Percentiles rank a stretch among this genome's conserved stretches.
Conservation (phyloP, 1,140 invertebrate genomes). For the Apolygus lucorum region DNA sequence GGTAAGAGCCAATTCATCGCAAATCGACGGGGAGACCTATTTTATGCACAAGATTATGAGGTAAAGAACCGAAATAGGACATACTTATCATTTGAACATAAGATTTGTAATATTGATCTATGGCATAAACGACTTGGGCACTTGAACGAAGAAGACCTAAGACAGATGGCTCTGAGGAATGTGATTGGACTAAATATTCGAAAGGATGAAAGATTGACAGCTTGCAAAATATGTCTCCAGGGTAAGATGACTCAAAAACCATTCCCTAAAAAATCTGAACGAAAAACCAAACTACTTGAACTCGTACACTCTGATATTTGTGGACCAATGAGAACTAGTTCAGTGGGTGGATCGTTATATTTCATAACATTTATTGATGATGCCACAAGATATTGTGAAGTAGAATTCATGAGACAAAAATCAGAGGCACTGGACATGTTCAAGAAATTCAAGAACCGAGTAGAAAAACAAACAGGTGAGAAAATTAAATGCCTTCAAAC, state of each 20-base stretch:
- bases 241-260: background rate
- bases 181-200: constrained; percentile 3
- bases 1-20: background rate
- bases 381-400: background rate
- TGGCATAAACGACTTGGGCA: constrained; percentile 1
- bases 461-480: constrained; percentile 14
- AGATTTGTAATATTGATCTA: background rate
- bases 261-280: background rate
- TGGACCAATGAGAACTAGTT: background rate
- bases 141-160: background rate
- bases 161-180: background rate
- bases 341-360: background rate
- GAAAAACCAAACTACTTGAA: background rate
- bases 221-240: background rate
- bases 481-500: constrained; percentile 26
- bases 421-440: background rate
- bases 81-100: too few species aligned
- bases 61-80: background rate
- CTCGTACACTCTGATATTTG: background rate
- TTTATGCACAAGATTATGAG: background rate
- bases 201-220: constrained; percentile 17
- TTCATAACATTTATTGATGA: background rate
- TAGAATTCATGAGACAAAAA: background rate
- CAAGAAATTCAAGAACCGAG: constrained; percentile 9
- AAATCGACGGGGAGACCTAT: background rate